A percentile compares a stretch with the other conserved stretches of the same genome.
Conservation (phyloP, 1,140 invertebrate genomes). For the Sycobia sp. region DNA sequence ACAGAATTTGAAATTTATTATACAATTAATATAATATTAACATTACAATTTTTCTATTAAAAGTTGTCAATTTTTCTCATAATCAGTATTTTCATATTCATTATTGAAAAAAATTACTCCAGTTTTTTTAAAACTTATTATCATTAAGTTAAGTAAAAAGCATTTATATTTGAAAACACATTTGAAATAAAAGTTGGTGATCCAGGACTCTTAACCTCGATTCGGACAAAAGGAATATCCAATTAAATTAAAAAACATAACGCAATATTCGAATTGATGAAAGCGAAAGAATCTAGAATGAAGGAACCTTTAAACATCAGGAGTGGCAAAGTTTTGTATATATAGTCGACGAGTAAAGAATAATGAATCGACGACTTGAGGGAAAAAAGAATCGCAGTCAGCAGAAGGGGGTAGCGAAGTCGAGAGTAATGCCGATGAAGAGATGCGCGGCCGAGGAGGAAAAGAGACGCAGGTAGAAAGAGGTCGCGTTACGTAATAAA, state of each 20-base stretch:
- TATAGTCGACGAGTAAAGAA: conserved; percentile 31
- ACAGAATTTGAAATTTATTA: too few relatives aligned
- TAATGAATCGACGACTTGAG: background rate
- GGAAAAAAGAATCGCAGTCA: conserved; percentile 7
- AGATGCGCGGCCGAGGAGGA: background rate
- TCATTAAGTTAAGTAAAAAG: too few relatives aligned
- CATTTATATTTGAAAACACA: too few relatives aligned
- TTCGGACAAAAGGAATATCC: conserved; percentile 5
- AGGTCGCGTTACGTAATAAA: conserved; percentile 30
- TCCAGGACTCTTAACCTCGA: background rate
- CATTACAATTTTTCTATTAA: too few relatives aligned
- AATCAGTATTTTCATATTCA: too few relatives aligned
- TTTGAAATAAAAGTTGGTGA: too few relatives aligned
- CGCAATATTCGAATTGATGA: conserved; percentile 8
- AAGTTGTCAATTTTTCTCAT: too few relatives aligned
- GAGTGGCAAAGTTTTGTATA: conserved; percentile 18
- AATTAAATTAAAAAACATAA: conserved; percentile 16
- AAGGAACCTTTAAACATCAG: conserved; percentile 26
- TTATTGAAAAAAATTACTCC: too few relatives aligned
- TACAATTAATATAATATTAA: too few relatives aligned
- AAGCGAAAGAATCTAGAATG: conserved; percentile 31
- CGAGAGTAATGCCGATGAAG: background rate
- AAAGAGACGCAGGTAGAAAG: background rate
- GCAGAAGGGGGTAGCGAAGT: conserved; percentile 13
- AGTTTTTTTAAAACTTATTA: too few relatives aligned